A percentile compares a stretch with the other conserved stretches of the same genome.
Conservation (phyloP, 1,140 invertebrate species). For the silkworm (Bombyx mori) region DNA sequence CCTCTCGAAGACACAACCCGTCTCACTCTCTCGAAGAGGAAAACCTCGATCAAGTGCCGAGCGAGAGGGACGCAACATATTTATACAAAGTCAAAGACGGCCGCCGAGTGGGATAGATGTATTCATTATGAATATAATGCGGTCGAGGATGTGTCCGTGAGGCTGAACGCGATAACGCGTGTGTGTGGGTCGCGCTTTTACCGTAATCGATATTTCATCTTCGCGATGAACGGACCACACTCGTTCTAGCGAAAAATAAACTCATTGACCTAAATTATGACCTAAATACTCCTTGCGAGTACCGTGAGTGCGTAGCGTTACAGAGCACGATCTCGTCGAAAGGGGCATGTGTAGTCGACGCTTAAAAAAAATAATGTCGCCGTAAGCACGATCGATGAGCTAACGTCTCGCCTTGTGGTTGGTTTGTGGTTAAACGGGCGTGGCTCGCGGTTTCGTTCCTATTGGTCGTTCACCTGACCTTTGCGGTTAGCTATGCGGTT, state of each 20-base stretch:
- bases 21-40: constrained; percentile 42
- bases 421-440: constrained; percentile 66
- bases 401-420: constrained; percentile 67
- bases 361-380: constrained; percentile 44
- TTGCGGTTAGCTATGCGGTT: constrained; percentile 67
- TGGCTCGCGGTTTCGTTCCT: constrained; percentile 61
- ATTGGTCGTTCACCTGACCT: constrained; percentile 68
- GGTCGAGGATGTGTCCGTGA: constrained; percentile 61
- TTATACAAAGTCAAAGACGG: constrained; percentile 70
- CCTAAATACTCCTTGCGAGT: no score
- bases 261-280: background rate
- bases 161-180: constrained; percentile 33
- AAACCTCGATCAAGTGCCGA: constrained; percentile 41
- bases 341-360: constrained; percentile 5
- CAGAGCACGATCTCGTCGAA: no score
- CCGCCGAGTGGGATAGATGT: constrained; percentile 66
- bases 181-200: constrained; percentile 53
- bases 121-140: constrained; percentile 71
- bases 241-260: background rate
- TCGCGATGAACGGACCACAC: constrained; percentile 33
- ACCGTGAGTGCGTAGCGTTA: no score
- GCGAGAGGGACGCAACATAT: constrained; percentile 64
- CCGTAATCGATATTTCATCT: constrained; percentile 68
- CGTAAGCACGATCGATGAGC: constrained; percentile 54
- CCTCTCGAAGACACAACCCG: constrained; percentile 63